Percentiles rank a stretch among this genome's conserved stretches.
phyloP scores from a whole-genome alignment of 2,113 vertebrate species.

The Microcebus tavaratra region DNA sequence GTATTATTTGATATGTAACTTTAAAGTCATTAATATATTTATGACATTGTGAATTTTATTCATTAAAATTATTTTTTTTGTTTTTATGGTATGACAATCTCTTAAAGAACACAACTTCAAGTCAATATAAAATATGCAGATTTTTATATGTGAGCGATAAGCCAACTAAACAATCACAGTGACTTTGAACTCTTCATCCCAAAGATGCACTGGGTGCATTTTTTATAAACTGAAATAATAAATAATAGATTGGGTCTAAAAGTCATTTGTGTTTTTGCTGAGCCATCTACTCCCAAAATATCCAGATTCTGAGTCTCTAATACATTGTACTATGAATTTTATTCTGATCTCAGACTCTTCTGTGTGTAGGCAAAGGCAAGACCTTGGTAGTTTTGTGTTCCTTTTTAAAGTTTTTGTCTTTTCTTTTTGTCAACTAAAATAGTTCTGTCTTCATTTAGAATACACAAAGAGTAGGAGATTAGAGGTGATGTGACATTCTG shows the following conservation, averaged over 20 bases:
- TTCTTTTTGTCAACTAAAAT: constrained; percentile 42
- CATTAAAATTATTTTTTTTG: constrained; percentile 37
- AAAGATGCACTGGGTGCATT: constrained; percentile 77
- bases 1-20: not conserved
- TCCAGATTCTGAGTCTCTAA: constrained; percentile 67
- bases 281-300: constrained; percentile 76
- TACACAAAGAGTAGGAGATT: not conserved
- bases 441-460: constrained; percentile 36
- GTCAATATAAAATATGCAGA: constrained; percentile 62
- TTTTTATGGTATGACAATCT: not conserved
- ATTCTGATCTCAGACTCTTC: constrained; percentile 36
- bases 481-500: not conserved
- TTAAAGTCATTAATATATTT: constrained; percentile 42
- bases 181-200: constrained; percentile 74
- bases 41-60: constrained; percentile 21
- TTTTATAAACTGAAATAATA: constrained; percentile 79
- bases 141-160: constrained; percentile 55
- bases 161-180: constrained; percentile 54
- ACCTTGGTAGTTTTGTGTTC: not conserved
- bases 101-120: constrained; percentile 31
- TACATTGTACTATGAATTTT: constrained; percentile 60
- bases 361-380: constrained; percentile 30
- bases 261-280: constrained; percentile 81
- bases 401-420: constrained; percentile 30
- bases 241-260: constrained; percentile 81